phyloP scores from a whole-genome alignment of 2,113 vertebrate genomes.

The Lepidothrix coronata region DNA sequence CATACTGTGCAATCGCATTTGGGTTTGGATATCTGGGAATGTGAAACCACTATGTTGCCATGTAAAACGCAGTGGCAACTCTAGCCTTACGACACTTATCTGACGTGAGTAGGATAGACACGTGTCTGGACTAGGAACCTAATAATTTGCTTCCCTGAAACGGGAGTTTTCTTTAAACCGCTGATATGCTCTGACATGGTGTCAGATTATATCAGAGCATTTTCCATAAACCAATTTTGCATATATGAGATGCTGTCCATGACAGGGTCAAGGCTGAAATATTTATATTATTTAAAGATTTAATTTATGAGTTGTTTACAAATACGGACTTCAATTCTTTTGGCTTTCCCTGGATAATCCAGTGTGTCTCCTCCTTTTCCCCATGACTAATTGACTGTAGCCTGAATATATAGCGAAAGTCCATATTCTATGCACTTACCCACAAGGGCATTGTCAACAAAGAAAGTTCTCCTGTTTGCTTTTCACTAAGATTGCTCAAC shows the following conservation, averaged over 20 bases:
- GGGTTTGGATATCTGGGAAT: neutral
- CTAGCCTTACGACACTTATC: neutral
- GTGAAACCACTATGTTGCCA: neutral
- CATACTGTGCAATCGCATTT: neutral
- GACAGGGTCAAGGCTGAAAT: neutral
- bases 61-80: neutral
- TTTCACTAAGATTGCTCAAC: neutral
- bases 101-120: neutral
- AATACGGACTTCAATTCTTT: neutral
- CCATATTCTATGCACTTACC: neutral
- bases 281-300: neutral
- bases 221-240: neutral
- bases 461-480: neutral
- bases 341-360: neutral
- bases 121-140: neutral
- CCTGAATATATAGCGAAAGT: neutral
- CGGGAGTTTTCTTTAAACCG: neutral
- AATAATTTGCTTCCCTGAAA: neutral
- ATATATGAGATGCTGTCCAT: neutral
- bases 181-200: slow-evolving; percentile 22
- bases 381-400: neutral
- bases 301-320: neutral
- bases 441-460: neutral
- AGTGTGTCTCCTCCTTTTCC: neutral
- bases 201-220: slow-evolving; percentile 41